Conservation (phyloP, 2,888 invertebrate species). For the Galerucella nymphaeae region DNA sequence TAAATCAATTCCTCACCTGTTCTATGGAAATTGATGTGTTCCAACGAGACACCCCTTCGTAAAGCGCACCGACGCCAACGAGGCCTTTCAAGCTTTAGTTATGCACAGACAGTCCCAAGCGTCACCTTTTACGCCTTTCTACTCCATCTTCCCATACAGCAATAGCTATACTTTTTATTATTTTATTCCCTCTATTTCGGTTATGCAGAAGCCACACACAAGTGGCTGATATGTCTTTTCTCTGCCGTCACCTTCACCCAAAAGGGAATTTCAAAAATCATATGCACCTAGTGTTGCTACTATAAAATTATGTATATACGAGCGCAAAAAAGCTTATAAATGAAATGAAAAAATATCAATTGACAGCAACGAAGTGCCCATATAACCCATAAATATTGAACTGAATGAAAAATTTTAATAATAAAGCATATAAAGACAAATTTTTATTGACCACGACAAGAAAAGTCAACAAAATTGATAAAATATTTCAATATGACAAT, state of each 20-base stretch:
- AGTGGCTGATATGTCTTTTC: constrained; percentile 18
- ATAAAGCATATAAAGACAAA: no score
- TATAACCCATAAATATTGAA: no score
- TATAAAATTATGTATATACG: no score
- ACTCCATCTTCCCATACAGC: constrained; percentile 58
- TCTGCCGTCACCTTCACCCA: not conserved
- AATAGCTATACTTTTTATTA: constrained; percentile 55
- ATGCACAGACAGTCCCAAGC: constrained; percentile 56
- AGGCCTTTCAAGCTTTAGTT: constrained; percentile 53
- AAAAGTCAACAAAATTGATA: no score
- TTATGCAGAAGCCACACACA: constrained; percentile 11
- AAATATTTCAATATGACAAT: no score
- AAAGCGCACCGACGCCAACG: constrained; percentile 27
- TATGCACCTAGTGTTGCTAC: no score
- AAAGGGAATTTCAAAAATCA: not conserved
- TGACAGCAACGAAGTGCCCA: no score
- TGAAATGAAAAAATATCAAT: no score
- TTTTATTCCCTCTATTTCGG: constrained; percentile 23
- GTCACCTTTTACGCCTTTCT: constrained; percentile 57
- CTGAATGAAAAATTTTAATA: no score
- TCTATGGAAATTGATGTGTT: constrained; percentile 52
- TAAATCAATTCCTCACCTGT: constrained; percentile 56
- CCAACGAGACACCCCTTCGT: constrained; percentile 34
- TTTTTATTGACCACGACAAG: no score
- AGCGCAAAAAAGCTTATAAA: no score